Conservation (phyloP, 2,113 vertebrate genomes). For the Bettongia penicillata region DNA sequence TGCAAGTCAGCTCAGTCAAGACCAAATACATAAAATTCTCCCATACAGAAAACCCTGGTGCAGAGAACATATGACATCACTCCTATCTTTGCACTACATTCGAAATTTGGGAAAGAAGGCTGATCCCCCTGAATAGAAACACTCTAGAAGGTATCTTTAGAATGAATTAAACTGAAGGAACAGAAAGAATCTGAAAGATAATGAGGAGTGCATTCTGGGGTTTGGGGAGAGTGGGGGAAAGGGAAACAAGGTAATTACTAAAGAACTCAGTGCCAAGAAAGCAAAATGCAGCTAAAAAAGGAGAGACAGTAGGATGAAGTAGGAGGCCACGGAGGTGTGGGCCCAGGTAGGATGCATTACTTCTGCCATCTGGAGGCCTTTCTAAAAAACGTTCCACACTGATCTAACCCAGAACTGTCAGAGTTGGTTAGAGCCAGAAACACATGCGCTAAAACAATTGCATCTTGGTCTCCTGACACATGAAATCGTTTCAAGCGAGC, state of each 20-base stretch:
- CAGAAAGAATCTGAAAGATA: background rate
- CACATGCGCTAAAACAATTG: background rate
- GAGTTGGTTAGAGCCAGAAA: conserved; percentile 45
- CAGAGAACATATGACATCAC: conserved; percentile 27
- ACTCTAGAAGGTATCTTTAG: conserved; percentile 19
- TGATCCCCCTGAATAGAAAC: background rate
- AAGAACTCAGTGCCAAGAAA: conserved; percentile 40
- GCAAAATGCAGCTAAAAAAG: conserved; percentile 48
- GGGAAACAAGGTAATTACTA: background rate
- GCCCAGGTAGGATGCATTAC: conserved; percentile 48
- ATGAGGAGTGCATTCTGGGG: background rate
- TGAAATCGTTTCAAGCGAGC: conserved; percentile 7
- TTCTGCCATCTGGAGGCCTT: conserved; percentile 68
- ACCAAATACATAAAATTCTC: conserved; percentile 5
- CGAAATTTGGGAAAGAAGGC: conserved; percentile 28
- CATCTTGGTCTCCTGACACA: conserved; percentile 2
- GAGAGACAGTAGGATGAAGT: background rate
- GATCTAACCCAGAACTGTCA: conserved; percentile 62
- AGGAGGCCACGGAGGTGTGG: background rate
- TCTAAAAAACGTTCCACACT: conserved; percentile 42
- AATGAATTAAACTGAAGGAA: background rate
- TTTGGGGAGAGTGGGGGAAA: background rate
- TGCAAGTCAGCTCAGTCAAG: conserved; percentile 18
- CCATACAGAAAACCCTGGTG: background rate
- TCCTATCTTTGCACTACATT: background rate